These are phyloP conservation scores for Pelecanus crispus DNA, from an alignment of 2,113 vertebrate species.

Conservation along the genomic window DNA sequence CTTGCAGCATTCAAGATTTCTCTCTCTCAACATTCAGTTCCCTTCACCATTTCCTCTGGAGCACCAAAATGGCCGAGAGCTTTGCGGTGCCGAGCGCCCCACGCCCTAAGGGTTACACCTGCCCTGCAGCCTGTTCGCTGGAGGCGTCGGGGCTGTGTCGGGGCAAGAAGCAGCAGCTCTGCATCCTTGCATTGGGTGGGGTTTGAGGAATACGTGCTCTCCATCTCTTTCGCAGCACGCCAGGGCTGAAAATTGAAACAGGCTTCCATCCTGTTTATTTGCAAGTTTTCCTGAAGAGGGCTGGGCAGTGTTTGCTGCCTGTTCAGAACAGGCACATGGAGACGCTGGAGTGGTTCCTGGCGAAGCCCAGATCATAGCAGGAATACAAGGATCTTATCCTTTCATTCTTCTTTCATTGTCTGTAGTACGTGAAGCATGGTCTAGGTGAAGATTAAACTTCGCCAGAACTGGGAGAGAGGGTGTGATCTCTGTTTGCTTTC, in stretches of 20 bases:
- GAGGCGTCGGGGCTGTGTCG: neutral
- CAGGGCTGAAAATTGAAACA: neutral
- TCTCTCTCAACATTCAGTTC: neutral
- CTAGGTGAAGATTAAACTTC: neutral
- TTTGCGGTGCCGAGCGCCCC: neutral
- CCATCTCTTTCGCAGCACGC: neutral
- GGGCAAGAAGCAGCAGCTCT: neutral
- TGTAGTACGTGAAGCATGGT: neutral
- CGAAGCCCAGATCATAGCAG: neutral
- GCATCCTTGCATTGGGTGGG: neutral
- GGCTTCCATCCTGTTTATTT: neutral
- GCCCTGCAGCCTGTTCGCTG: neutral
- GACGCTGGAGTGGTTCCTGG: neutral
- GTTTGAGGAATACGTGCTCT: neutral
- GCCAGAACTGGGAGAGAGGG: neutral
- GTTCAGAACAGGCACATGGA: neutral
- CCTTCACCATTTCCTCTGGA: neutral
- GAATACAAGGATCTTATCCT: neutral
- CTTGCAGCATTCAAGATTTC: slow-evolving; percentile 16
- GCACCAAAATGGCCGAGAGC: neutral
- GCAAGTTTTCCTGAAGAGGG: neutral
- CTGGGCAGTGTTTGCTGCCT: neutral
- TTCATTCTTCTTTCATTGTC: neutral
- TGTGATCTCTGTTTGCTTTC: neutral
- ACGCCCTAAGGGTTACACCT: rapidly evolving